A percentile compares a stretch with the other conserved stretches of the same genome.
phyloP scores from a whole-genome alignment of 2,797 vertebrate species.

The Sebastes elongatus region DNA sequence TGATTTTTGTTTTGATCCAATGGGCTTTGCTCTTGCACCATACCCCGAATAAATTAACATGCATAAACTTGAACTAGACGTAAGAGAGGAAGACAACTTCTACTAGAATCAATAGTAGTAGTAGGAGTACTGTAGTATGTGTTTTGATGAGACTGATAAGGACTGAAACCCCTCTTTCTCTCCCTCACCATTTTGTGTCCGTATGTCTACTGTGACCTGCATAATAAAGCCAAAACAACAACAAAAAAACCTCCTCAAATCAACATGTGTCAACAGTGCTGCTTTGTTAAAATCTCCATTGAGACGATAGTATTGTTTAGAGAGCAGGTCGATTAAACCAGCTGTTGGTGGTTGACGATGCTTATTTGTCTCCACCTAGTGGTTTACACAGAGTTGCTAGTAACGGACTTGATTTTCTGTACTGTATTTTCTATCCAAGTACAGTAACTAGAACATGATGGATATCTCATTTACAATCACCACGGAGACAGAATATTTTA shows the following conservation, averaged over 20 bases:
- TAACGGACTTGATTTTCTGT: neutral
- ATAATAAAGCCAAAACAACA: neutral
- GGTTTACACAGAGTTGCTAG: neutral
- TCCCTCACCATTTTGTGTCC: neutral
- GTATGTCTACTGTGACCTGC: neutral
- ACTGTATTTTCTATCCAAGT: neutral
- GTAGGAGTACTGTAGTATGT: neutral
- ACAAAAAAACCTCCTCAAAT: neutral
- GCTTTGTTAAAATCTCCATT: too few relatives aligned
- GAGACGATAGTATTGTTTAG: neutral
- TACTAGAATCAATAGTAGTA: neutral
- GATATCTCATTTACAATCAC: neutral
- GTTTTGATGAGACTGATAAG: neutral
- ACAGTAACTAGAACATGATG: neutral
- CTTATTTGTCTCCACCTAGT: neutral
- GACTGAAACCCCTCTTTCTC: neutral
- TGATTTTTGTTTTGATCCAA: neutral
- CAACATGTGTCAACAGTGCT: neutral
- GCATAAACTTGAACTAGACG: neutral
- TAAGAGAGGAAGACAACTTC: neutral
- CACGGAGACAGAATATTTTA: neutral
- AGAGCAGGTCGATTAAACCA: neutral
- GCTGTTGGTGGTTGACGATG: neutral
- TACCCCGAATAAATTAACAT: neutral
- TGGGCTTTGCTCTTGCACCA: neutral